Conservation (phyloP, 2,888 invertebrate genomes). For the Podabrus alpinus region DNA sequence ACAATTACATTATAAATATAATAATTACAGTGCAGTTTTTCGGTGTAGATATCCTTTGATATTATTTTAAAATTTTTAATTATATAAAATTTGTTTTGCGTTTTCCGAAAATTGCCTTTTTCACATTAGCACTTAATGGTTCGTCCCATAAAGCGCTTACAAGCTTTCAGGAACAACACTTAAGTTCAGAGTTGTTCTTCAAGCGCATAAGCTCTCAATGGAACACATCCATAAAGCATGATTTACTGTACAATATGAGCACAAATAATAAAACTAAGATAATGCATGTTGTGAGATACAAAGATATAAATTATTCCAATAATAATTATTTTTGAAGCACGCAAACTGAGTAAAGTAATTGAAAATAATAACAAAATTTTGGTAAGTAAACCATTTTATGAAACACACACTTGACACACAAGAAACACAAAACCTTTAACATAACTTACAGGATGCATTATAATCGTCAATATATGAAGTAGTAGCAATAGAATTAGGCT, state of each 20-base stretch:
- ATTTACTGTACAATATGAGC: neutral
- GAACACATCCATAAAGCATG: neutral
- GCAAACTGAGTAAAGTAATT: neutral
- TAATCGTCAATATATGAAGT: constrained; percentile 4
- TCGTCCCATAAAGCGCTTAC: neutral
- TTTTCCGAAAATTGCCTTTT: too few species aligned
- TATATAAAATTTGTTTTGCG: neutral
- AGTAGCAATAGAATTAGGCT: constrained; percentile 4
- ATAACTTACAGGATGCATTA: constrained; percentile 24
- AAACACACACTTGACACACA: constrained; percentile 8
- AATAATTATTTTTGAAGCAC: neutral
- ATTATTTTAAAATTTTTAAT: too few species aligned
- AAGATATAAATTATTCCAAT: neutral
- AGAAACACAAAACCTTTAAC: constrained; percentile 4
- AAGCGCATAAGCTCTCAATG: neutral
- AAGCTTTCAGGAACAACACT: neutral
- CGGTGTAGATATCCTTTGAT: too few species aligned
- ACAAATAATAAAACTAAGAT: neutral
- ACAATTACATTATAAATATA: too few species aligned
- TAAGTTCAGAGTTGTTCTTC: neutral
- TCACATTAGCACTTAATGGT: neutral
- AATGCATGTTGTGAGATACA: constrained; percentile 24
- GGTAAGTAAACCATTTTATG: neutral
- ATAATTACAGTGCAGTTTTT: too few species aligned
- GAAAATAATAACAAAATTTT: neutral